A percentile compares a stretch with the other conserved stretches of the same genome.
phyloP scores from a whole-genome alignment of 2,797 vertebrate genomes.

The Pteropus rufus region DNA sequence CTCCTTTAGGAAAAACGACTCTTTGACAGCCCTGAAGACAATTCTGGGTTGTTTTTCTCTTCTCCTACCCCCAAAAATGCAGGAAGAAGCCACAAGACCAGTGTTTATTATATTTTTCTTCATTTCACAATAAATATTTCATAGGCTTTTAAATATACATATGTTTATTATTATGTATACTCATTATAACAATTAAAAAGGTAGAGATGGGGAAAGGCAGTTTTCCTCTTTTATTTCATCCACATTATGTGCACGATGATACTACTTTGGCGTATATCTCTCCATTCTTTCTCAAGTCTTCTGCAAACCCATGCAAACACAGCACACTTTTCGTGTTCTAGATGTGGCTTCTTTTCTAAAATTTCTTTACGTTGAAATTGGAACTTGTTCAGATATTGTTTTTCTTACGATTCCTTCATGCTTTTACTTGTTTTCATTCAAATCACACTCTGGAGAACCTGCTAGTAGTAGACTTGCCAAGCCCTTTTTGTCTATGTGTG shows the following conservation, averaged over 20 bases:
- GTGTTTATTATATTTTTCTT: neutral
- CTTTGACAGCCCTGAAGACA: neutral
- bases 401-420: neutral
- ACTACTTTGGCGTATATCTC: neutral
- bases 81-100: neutral
- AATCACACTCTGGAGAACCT: neutral
- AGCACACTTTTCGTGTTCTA: neutral
- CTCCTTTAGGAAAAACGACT: neutral
- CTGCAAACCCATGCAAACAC: neutral
- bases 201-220: neutral
- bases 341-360: neutral
- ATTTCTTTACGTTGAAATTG: neutral
- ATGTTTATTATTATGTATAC: neutral
- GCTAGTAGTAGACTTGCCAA: neutral
- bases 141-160: neutral
- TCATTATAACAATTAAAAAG: neutral
- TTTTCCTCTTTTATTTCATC: neutral
- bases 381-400: neutral
- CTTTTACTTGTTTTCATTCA: neutral
- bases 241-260: neutral
- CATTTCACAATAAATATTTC: neutral
- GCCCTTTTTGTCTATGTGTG: neutral
- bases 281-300: neutral
- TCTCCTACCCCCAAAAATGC: neutral
- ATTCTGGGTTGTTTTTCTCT: neutral